Conservation (phyloP, 1,140 invertebrate species). For the Chlorops oryzae region DNA sequence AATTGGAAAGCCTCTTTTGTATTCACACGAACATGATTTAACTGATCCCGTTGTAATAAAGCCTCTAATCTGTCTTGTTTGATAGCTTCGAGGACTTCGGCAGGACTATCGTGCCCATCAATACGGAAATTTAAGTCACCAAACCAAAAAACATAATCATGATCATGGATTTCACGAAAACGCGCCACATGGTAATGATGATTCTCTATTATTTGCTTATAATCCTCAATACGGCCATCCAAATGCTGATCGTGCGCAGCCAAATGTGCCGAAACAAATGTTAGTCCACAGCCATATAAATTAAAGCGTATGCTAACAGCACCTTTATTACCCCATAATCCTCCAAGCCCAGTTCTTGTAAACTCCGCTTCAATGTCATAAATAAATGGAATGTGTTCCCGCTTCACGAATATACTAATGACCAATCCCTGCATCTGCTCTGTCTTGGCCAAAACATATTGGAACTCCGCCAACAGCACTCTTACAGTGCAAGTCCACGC, state of each 20-base stretch:
- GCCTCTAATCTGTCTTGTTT: slow-evolving; percentile 59
- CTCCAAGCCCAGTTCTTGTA: slow-evolving; percentile 80
- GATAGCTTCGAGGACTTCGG: slow-evolving; percentile 59
- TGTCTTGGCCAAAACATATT: slow-evolving; percentile 72
- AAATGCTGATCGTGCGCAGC: slow-evolving; percentile 79
- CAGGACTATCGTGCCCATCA: slow-evolving; percentile 55
- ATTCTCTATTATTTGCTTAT: slow-evolving; percentile 71
- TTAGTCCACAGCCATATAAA: slow-evolving; percentile 78
- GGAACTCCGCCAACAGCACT: slow-evolving; percentile 60
- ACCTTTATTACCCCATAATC: slow-evolving; percentile 94
- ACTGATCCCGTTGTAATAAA: slow-evolving; percentile 68
- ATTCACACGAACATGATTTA: slow-evolving; percentile 59
- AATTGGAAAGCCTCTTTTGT: slow-evolving; percentile 73
- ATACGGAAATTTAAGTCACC: slow-evolving; percentile 92
- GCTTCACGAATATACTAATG: slow-evolving; percentile 66
- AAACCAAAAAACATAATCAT: slow-evolving; percentile 95
- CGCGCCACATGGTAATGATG: slow-evolving; percentile 66
- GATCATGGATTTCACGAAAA: slow-evolving; percentile 77
- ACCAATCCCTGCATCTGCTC: slow-evolving; percentile 74
- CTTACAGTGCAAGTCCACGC: slow-evolving; percentile 75
- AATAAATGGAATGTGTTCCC: slow-evolving; percentile 71
- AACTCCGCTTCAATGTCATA: slow-evolving; percentile 77
- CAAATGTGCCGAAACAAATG: slow-evolving; percentile 82
- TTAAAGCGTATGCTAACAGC: slow-evolving; percentile 81
- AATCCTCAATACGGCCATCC: slow-evolving; percentile 75